Percentiles rank a stretch among this genome's conserved stretches.
Conservation (phyloP, 2,797 vertebrate genomes). For the Lindbergichthys nudifrons region DNA sequence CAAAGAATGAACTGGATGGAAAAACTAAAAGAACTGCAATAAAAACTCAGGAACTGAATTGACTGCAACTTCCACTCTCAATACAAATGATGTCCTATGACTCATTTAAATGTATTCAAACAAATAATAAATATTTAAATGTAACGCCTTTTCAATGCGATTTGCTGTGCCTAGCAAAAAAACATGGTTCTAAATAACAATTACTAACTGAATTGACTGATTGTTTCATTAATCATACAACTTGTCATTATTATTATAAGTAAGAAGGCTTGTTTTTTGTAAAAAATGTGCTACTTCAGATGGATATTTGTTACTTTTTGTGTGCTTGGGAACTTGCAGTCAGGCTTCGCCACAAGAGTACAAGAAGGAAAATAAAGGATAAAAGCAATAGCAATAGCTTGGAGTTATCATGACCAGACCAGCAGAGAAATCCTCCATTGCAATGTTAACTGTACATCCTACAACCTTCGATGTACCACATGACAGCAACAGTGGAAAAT, state of each 20-base stretch:
- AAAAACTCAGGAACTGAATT: not conserved
- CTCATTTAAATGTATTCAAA: constrained; percentile 12
- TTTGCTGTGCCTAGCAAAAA: not conserved
- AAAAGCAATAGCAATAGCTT: not conserved
- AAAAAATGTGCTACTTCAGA: no score
- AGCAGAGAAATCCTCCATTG: constrained; percentile 3
- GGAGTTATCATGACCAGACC: not conserved
- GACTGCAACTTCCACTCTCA: not conserved
- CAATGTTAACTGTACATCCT: constrained; percentile 13
- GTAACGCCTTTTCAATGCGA: not conserved
- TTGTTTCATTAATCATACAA: no score
- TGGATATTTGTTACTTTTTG: no score
- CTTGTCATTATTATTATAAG: no score
- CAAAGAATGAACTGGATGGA: constrained; percentile 30
- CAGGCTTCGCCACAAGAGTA: no score
- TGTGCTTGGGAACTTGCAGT: no score
- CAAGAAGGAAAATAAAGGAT: no score
- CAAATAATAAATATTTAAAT: no score
- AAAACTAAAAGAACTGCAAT: not conserved
- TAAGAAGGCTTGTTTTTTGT: no score
- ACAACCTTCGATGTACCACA: constrained; percentile 24
- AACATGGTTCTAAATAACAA: not conserved
- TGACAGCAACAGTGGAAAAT: constrained; percentile 26
- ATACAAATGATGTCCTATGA: not conserved
- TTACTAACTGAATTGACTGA: not conserved